phyloP scores from a whole-genome alignment of 2,113 vertebrate genomes.

The Strigops habroptila region DNA sequence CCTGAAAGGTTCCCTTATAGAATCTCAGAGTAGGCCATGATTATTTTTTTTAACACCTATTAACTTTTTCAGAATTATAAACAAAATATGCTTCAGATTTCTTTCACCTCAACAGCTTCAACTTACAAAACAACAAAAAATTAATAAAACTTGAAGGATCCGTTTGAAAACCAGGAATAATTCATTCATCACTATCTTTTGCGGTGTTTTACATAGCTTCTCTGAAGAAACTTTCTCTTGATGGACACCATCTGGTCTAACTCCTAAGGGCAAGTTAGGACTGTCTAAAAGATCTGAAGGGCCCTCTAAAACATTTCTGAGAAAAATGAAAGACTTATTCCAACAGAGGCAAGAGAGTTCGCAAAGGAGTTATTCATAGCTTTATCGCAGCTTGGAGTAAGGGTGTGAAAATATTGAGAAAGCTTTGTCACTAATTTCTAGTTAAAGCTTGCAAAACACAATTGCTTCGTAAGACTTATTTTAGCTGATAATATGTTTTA shows the following conservation, averaged over 20 bases:
- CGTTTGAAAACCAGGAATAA: neutral
- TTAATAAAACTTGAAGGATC: neutral
- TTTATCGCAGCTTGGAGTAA: neutral
- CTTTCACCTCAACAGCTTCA: neutral
- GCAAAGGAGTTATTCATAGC: conserved; percentile 4
- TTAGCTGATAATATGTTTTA: neutral
- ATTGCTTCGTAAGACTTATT: neutral
- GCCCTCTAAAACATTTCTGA: neutral
- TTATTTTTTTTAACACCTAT: neutral
- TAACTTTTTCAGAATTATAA: neutral
- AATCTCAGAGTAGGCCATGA: neutral
- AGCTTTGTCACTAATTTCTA: conserved; percentile 21
- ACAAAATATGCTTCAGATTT: neutral
- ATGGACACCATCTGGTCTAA: neutral
- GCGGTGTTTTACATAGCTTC: neutral
- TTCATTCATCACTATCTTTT: neutral
- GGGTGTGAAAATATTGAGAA: conserved; percentile 25
- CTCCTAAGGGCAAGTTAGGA: neutral
- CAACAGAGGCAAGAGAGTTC: neutral
- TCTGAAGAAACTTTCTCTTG: neutral
- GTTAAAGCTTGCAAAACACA: conserved; percentile 10
- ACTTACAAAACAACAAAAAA: neutral
- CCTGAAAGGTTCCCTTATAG: neutral
- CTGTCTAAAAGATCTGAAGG: neutral
- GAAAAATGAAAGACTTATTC: neutral